Base-by-base conservation (phyloP, 2,888 invertebrate species). In the Entomobrya multifasciata region DNA sequence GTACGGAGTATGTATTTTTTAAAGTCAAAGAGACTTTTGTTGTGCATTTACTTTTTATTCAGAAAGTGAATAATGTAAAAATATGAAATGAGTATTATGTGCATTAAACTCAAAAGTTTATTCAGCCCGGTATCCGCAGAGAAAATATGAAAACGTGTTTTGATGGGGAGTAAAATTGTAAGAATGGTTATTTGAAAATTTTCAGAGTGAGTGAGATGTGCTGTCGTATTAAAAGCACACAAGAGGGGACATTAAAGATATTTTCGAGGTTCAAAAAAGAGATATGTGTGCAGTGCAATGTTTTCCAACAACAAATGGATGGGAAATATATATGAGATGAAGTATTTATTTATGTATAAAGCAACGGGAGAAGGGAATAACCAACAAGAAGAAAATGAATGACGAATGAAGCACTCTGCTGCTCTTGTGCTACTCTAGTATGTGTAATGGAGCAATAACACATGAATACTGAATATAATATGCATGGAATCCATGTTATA, bases 281-380 rank as follows among this genome's bases (percentile, higher is more conserved):
- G 47, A 84, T 77, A 30, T 77, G 52, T 65, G 41, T 65, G n/a
- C n/a, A n/a, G n/a, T n/a, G n/a, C n/a, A 77, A 76, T 76, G 65
- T 52, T 76, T 72, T 76, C 49, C 44, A 41, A 55, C 47, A 62
- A 47, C 47, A 47, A 78, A 82, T 76, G 82, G 62, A 82, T 82
- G 82, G 17, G 74, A 76, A 84, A 76, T 74, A 70, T 67, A 70
- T 70, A 70, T 36, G 41, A 62, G 77, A 77, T 78, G 65, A 36
- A 77, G 55, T 83, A 83, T 83, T 83, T 83, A 84, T 77, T 84
- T 84, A 84, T 77, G 62, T 72, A 83, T 83, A 84, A 70, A 25
- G 44, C 20, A 52, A 36, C 65, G 41, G 76, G 76, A 60, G 55
- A 79, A 47, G 49, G 78, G 25, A 62, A 81, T 47, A 81, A 60